Percentiles rank a stretch among this genome's conserved stretches.
Evolutionary conservation across 1,140 invertebrate species (phyloP).

Genomic region (Lordiphosa clarofinis): DNA sequence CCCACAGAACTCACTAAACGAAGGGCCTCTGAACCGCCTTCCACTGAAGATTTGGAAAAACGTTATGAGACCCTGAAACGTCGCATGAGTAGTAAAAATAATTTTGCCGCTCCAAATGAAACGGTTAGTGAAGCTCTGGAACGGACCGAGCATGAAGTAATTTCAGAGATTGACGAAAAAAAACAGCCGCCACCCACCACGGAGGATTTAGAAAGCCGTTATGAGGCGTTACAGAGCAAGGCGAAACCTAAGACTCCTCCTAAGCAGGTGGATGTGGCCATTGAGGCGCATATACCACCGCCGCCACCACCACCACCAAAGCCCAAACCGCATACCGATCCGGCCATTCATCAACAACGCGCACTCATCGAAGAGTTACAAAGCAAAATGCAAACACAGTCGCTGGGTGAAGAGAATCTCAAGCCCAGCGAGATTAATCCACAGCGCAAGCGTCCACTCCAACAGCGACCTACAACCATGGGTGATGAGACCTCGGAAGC

Average conservation of each 20-base stretch:
- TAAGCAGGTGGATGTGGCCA: conserved; percentile 47
- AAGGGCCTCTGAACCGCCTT: conserved; percentile 66
- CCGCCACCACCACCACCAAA: conserved; percentile 34
- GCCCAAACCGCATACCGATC: conserved; percentile 8
- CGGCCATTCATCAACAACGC: conserved; percentile 43
- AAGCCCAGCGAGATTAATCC: conserved; percentile 71
- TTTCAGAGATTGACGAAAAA: conserved; percentile 27
- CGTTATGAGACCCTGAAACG: conserved; percentile 64
- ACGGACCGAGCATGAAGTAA: conserved; percentile 53
- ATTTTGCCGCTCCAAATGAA: conserved; percentile 29
- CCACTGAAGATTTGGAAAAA: conserved; percentile 73
- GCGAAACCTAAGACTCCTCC: conserved; percentile 18
- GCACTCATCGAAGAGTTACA: conserved; percentile 71
- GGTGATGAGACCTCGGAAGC: conserved; percentile 78
- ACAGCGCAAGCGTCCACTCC: conserved; percentile 34
- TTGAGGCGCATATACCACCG: conserved; percentile 57
- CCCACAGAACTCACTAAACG: conserved; percentile 30
- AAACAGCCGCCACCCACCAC: conserved; percentile 45
- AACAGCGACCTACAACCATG: conserved; percentile 59
- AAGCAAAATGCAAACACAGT: conserved; percentile 54
- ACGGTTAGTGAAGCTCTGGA: conserved; percentile 48
- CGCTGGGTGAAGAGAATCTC: conserved; percentile 62
- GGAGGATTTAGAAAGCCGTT: conserved; percentile 61
- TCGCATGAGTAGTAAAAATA: conserved; percentile 63
- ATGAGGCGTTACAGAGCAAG: conserved; percentile 50